Conservation (phyloP, 2,113 vertebrate species). For the Lophura nycthemera region DNA sequence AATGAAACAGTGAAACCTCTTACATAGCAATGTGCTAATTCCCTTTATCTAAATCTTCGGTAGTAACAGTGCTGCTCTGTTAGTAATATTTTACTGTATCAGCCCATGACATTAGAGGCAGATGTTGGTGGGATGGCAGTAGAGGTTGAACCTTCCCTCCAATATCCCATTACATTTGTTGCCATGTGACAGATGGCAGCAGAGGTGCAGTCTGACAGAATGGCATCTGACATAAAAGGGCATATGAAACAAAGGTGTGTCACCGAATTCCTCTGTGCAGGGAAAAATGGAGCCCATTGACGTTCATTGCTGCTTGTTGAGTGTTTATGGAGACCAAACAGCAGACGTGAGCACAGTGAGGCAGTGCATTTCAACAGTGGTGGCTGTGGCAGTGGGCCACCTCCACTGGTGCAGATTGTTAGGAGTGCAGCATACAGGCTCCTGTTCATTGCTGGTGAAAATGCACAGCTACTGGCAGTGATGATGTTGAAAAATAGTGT, state of each 20-base stretch:
- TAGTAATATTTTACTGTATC: background rate
- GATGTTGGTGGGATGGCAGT: background rate
- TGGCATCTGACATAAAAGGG: background rate
- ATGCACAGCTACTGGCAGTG: background rate
- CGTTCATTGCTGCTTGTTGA: background rate
- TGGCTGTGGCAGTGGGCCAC: background rate
- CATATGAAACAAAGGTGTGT: background rate
- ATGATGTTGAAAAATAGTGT: background rate
- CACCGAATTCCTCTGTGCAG: background rate
- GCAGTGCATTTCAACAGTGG: background rate
- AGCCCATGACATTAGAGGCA: background rate
- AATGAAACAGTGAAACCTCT: background rate
- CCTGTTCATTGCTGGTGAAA: background rate
- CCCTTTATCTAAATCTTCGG: background rate
- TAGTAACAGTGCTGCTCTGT: background rate
- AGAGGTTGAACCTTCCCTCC: background rate
- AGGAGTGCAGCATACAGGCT: background rate
- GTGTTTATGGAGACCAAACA: background rate
- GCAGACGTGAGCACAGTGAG: background rate
- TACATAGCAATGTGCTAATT: background rate
- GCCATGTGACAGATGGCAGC: background rate
- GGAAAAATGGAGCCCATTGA: too few species aligned
- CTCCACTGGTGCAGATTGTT: background rate
- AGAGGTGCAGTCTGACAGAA: background rate
- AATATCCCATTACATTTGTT: background rate